Percentiles rank a stretch among this genome's conserved stretches.
phyloP scores from a whole-genome alignment of 2,113 vertebrate species.

The Mormyrus lacerda region DNA sequence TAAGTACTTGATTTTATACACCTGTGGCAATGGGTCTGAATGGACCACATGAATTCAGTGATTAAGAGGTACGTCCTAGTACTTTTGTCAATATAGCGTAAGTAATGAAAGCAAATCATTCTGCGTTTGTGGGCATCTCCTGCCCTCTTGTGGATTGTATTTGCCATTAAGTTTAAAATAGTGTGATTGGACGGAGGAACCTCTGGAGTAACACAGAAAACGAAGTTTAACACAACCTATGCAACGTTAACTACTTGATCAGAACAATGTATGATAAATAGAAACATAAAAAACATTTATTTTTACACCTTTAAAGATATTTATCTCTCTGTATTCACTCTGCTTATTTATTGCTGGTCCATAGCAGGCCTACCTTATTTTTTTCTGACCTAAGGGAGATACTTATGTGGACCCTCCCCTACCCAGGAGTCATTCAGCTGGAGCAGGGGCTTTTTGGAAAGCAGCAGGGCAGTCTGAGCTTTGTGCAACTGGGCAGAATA shows the following conservation, averaged over 20 bases:
- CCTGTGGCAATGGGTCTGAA: not conserved
- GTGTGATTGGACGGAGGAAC: not conserved
- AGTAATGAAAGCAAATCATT: not conserved
- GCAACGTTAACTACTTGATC: not conserved
- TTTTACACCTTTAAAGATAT: not conserved
- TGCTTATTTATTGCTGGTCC: not conserved
- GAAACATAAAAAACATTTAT: not conserved
- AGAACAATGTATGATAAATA: not conserved
- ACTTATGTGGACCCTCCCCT: conserved; percentile 22
- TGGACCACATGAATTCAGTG: not conserved
- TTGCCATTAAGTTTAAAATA: not conserved
- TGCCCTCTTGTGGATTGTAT: conserved; percentile 30
- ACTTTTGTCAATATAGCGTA: not conserved
- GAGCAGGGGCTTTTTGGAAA: conserved; percentile 27
- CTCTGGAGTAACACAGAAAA: not conserved
- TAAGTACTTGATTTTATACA: not conserved
- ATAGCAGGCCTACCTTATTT: not conserved
- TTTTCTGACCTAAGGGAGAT: conserved; percentile 17
- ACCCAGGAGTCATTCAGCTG: conserved; percentile 8
- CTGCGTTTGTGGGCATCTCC: not conserved
- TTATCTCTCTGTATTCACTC: not conserved
- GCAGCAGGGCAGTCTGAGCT: conserved; percentile 30
- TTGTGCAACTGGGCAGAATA: conserved; percentile 30
- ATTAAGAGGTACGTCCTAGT: not conserved
- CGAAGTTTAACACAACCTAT: not conserved